These are phyloP conservation scores for Helostoma temminkii DNA, from an alignment of 2,797 vertebrate genomes.

Conservation along the genomic window DNA sequence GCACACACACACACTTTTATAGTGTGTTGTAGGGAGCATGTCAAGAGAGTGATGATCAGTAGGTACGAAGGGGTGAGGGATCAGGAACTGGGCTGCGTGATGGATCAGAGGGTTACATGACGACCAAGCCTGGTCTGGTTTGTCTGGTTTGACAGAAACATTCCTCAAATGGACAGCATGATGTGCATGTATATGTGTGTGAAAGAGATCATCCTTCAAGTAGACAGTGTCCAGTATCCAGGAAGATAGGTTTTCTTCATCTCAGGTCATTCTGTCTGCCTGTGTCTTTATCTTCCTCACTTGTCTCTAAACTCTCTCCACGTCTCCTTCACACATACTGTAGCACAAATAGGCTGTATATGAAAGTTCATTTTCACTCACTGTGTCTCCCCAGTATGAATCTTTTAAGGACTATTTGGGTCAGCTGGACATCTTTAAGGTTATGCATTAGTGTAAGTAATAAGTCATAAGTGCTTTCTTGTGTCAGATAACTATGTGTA, in stretches of 20 bases:
- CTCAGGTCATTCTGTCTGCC: slow-evolving; percentile 49
- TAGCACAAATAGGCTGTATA: too few relatives aligned
- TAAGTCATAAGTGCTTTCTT: too few relatives aligned
- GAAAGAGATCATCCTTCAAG: slow-evolving; percentile 45
- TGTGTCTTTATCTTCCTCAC: slow-evolving; percentile 50
- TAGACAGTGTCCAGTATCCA: slow-evolving; percentile 54
- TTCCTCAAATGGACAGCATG: slow-evolving; percentile 57
- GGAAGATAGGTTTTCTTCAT: slow-evolving; percentile 64
- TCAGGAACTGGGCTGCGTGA: slow-evolving; percentile 66
- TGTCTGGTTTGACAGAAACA: slow-evolving; percentile 66
- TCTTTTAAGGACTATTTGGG: too few relatives aligned
- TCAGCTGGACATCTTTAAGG: too few relatives aligned
- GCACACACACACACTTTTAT: slow-evolving; percentile 2
- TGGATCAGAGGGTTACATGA: slow-evolving; percentile 72
- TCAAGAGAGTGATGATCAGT: slow-evolving; percentile 71
- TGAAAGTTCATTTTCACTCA: background rate
- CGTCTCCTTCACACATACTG: slow-evolving; percentile 4
- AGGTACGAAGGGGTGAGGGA: slow-evolving; percentile 65
- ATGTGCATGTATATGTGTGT: slow-evolving; percentile 32
- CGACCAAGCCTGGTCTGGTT: slow-evolving; percentile 60
- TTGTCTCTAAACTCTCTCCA: slow-evolving; percentile 21
- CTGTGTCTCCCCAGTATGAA: too few relatives aligned
- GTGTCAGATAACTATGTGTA: too few relatives aligned
- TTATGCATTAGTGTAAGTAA: too few relatives aligned
- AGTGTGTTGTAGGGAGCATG: slow-evolving; percentile 24